Evolutionary conservation across 1,140 invertebrate genomes (phyloP).

Genomic region (Drosophila seguyi): DNA sequence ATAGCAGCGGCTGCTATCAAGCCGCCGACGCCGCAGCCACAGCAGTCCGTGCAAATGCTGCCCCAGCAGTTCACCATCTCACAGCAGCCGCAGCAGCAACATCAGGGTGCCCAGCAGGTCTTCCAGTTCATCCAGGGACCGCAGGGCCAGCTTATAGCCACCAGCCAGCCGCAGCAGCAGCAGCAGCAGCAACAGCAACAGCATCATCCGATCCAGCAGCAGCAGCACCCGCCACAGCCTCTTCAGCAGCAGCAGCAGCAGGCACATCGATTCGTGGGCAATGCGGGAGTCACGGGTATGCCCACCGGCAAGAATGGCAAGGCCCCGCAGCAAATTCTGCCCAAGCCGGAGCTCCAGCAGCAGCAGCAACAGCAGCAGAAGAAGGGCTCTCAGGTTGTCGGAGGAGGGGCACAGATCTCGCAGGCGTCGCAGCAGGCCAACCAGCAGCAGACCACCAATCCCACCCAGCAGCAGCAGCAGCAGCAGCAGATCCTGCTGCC

Average conservation of each 20-base stretch:
- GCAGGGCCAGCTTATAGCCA: slow-evolving; percentile 80
- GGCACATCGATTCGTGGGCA: slow-evolving; percentile 60
- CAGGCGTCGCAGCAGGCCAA: slow-evolving; percentile 73
- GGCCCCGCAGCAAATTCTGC: slow-evolving; percentile 80
- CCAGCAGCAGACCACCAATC: slow-evolving; percentile 60
- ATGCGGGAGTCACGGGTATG: slow-evolving; percentile 58
- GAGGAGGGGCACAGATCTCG: slow-evolving; percentile 64
- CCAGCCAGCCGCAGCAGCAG: slow-evolving; percentile 48
- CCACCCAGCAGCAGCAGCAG: too few relatives aligned
- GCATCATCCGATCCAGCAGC: slow-evolving; percentile 50
- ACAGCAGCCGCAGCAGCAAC: slow-evolving; percentile 65
- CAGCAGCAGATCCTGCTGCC: slow-evolving; percentile 80
- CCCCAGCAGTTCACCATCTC: slow-evolving; percentile 81
- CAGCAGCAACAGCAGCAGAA: slow-evolving; percentile 53
- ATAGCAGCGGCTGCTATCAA: slow-evolving; percentile 79
- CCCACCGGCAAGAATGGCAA: slow-evolving; percentile 71
- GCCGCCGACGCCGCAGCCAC: slow-evolving; percentile 78
- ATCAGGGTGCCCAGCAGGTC: slow-evolving; percentile 64
- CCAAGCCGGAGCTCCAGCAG: slow-evolving; percentile 68
- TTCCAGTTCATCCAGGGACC: slow-evolving; percentile 84
- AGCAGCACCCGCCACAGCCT: slow-evolving; percentile 51
- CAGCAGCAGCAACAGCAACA: slow-evolving; percentile 42
- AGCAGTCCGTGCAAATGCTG: slow-evolving; percentile 78
- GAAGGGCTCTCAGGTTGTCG: slow-evolving; percentile 38
- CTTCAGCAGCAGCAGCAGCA: slow-evolving; percentile 63